A percentile compares a stretch with the other conserved stretches of the same genome.
These are phyloP conservation scores for Nephotettix cincticeps DNA, from an alignment of 1,140 invertebrate species.

Conservation along the genomic window DNA sequence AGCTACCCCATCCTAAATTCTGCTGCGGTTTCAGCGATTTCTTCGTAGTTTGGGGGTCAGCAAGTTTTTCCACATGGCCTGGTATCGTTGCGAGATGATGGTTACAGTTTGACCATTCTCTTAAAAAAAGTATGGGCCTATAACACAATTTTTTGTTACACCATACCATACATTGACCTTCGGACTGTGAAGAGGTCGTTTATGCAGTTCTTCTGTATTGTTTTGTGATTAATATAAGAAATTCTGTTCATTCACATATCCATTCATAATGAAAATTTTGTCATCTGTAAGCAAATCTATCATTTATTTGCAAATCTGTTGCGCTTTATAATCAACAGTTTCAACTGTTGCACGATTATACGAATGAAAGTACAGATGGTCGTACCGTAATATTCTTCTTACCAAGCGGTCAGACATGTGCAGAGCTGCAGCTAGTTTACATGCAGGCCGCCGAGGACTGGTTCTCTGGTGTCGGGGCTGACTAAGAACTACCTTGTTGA, in stretches of 20 bases:
- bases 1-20: slow-evolving; percentile 34
- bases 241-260: slow-evolving; percentile 47
- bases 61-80: slow-evolving; percentile 10
- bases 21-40: slow-evolving; percentile 7
- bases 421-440: slow-evolving; percentile 4
- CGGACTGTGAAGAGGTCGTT: slow-evolving; percentile 43
- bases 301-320: slow-evolving; percentile 30
- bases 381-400: slow-evolving; percentile 4
- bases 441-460: slow-evolving; percentile 5
- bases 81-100: slow-evolving; percentile 9
- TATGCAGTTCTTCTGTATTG: slow-evolving; percentile 41
- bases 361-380: slow-evolving; percentile 31
- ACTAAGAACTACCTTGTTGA: neutral
- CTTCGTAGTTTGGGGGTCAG: too few relatives aligned
- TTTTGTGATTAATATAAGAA: slow-evolving; percentile 41
- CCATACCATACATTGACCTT: slow-evolving; percentile 44
- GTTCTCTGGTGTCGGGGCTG: neutral
- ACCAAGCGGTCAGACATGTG: neutral
- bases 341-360: slow-evolving; percentile 34
- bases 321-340: slow-evolving; percentile 24
- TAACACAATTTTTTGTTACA: slow-evolving; percentile 32
- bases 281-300: slow-evolving; percentile 21
- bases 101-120: slow-evolving; percentile 21
- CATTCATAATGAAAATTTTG: slow-evolving; percentile 34
- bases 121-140: slow-evolving; percentile 31